Percentiles rank a stretch among this genome's conserved stretches.
Conservation (phyloP, 2,797 vertebrate species). For the Gymnodraco acuticeps region DNA sequence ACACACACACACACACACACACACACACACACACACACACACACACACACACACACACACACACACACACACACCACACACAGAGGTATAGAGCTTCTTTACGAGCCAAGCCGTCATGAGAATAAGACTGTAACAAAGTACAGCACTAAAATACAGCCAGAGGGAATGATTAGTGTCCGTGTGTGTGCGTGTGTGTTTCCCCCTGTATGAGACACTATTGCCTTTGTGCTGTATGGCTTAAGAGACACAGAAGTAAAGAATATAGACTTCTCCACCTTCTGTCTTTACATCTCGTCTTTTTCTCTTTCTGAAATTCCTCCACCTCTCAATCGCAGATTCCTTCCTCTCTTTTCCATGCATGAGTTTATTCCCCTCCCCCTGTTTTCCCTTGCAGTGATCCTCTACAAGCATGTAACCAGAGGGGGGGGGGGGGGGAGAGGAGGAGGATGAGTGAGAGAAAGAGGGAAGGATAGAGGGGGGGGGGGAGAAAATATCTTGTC, state of each 20-base stretch:
- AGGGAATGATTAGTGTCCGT: slow-evolving; percentile 65
- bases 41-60: slow-evolving; percentile 31
- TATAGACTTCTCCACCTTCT: slow-evolving; percentile 18
- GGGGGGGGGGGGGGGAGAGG: background rate
- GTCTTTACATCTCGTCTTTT: slow-evolving; percentile 11
- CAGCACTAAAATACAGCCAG: slow-evolving; percentile 65
- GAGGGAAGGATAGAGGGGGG: background rate
- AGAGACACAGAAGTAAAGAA: slow-evolving; percentile 29
- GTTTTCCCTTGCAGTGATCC: slow-evolving; percentile 29
- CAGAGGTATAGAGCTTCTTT: slow-evolving; percentile 38
- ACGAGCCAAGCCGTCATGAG: slow-evolving; percentile 30
- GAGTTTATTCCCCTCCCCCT: background rate
- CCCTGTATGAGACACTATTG: slow-evolving; percentile 27
- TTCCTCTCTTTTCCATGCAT: background rate
- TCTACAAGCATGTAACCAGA: slow-evolving; percentile 32
- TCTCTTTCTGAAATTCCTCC: background rate
- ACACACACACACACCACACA: slow-evolving; percentile 24
- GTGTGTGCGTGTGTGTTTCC: slow-evolving; percentile 40
- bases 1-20: slow-evolving; percentile 41
- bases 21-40: slow-evolving; percentile 21
- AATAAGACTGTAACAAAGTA: slow-evolving; percentile 73
- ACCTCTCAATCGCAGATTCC: slow-evolving; percentile 31
- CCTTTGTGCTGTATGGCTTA: slow-evolving; percentile 34
- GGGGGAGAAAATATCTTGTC: slow-evolving; percentile 45
- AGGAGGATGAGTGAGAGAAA: slow-evolving; percentile 10